A percentile compares a stretch with the other conserved stretches of the same genome.
phyloP scores from a whole-genome alignment of 2,797 vertebrate genomes.

The Orestias chungarensis region DNA sequence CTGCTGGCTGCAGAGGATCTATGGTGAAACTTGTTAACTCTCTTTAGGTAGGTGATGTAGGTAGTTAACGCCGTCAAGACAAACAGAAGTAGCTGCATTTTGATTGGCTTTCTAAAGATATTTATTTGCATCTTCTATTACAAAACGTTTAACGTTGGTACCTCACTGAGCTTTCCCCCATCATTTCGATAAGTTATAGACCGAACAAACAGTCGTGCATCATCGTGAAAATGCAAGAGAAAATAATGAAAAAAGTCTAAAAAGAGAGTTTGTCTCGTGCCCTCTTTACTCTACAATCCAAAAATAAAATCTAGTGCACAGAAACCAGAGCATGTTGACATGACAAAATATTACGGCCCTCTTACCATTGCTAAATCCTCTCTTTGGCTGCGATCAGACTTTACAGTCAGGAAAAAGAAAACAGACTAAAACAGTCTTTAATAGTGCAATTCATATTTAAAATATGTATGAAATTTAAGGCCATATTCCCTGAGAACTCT shows the following conservation, averaged over 20 bases:
- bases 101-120: too few relatives aligned
- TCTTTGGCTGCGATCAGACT: too few relatives aligned
- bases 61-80: neutral
- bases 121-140: neutral
- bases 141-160: neutral
- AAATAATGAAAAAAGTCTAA: neutral
- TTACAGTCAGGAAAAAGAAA: neutral
- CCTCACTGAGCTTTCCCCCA: neutral
- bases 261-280: neutral
- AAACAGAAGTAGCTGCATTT: too few relatives aligned
- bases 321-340: neutral
- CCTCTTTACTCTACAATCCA: neutral
- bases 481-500: neutral
- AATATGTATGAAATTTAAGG: neutral
- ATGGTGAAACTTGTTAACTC: neutral
- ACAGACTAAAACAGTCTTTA: neutral
- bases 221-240: neutral
- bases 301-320: neutral
- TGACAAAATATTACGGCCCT: neutral
- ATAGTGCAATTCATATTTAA: neutral
- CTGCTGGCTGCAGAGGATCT: neutral
- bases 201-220: neutral
- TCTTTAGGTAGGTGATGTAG: neutral
- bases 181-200: neutral
- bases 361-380: neutral